Base-by-base conservation (phyloP, 2,888 invertebrate genomes). In the Scaptomyza caliginosa region DNA sequence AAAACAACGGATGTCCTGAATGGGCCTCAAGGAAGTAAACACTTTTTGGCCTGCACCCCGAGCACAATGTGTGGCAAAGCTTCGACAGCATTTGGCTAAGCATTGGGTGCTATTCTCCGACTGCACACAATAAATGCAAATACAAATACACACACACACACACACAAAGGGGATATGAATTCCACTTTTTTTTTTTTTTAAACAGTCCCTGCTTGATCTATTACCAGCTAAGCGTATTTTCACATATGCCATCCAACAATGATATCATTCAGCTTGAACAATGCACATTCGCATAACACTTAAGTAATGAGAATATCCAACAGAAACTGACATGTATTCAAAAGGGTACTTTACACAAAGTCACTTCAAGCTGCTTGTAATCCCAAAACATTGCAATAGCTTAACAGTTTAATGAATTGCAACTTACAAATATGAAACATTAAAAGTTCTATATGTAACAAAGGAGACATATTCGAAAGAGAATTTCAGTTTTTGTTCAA, bases 1-100 rank as follows among this genome's bases (percentile, higher is more conserved):
- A 55, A 49, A 54, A 65, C 58, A 69, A 42, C 84, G 84, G 84
- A 81, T 68, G 65, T 84, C 78, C 81, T 81, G 71, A 58, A 81
- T 78, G 74, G 60, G 82, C 82, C 84, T 81, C 69, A 82, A 81
- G 81, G 81, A 81, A 81, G 81, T 77, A 85, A 82, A 79, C 85
- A 81, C 81, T 85, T 82, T 81, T 82, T 66, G 45, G 56, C 42
- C 67, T 60, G 70, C 60, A 57, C 63, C 74, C 71, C 63, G 42
- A 58, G 64, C 40, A 36, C 38, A 69, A 67, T 64, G 57, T 64
- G 58, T 66, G 65, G 49, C 62, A 67, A 71, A 72, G 68, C 67
- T 62, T 64, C 52, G 60, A 59, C 59, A 49, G 66, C 63, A 51
- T 73, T 75, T 65, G 50, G 52, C 49, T 56, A 39, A 52, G 57